Conservation (phyloP, 2,888 invertebrate species). For the Cheilosia urbana region DNA sequence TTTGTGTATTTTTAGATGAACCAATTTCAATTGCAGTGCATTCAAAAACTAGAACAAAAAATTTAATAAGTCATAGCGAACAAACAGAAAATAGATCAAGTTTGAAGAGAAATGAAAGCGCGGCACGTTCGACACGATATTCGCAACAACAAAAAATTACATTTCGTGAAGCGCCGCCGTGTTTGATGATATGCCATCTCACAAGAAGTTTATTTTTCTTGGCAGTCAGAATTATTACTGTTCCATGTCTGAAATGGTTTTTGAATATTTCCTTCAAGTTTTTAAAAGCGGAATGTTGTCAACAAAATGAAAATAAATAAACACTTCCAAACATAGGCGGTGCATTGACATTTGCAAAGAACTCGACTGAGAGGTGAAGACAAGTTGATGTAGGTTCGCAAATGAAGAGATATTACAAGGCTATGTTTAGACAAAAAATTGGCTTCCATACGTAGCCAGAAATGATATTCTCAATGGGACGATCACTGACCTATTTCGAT, state of each 20-base stretch:
- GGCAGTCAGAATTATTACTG: constrained; percentile 27
- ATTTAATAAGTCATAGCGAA: no score
- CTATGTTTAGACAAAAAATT: no score
- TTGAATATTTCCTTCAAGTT: constrained; percentile 4
- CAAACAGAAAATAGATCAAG: constrained; percentile 9
- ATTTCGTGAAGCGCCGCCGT: not conserved
- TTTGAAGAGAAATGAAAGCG: not conserved
- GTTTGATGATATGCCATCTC: constrained; percentile 7
- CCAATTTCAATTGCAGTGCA: constrained; percentile 6
- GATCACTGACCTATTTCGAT: no score
- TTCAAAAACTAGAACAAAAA: not conserved
- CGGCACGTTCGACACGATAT: not conserved
- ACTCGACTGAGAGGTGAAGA: no score
- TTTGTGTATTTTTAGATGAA: not conserved
- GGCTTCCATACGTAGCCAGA: no score
- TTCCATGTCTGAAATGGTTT: constrained; percentile 26
- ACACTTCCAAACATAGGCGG: not conserved
- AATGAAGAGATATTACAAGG: no score
- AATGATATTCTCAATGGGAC: no score
- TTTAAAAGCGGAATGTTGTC: constrained; percentile 10
- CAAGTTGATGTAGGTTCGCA: no score
- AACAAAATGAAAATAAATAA: constrained; percentile 27
- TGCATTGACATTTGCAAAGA: not conserved
- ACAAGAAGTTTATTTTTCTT: constrained; percentile 42
- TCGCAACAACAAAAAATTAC: constrained; percentile 2